Percentiles rank a stretch among this genome's conserved stretches.
Evolutionary conservation across 2,113 vertebrate genomes (phyloP).

Genomic region (Colaptes auratus): DNA sequence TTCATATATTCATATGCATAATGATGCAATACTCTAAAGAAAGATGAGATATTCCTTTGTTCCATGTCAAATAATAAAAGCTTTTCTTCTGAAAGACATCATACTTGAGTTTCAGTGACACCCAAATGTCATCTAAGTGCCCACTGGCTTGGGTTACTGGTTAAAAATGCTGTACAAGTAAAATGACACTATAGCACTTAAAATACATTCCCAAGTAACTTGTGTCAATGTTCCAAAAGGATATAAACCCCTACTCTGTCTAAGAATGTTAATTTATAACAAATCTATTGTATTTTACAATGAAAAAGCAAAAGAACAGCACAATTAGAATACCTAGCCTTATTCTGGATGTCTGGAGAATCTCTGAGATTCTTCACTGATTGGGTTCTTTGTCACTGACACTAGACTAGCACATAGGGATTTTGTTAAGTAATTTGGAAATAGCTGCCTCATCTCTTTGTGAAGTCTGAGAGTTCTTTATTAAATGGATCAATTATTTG

Average conservation of each 20-base stretch:
- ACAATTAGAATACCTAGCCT: not conserved
- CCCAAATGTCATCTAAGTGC: not conserved
- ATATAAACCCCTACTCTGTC: not conserved
- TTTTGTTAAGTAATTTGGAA: not conserved
- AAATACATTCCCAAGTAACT: not conserved
- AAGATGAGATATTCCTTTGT: not conserved
- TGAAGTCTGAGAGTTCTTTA: not conserved
- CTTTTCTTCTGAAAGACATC: not conserved
- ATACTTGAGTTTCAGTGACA: not conserved
- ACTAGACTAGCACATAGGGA: rapidly evolving
- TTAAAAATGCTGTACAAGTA: not conserved
- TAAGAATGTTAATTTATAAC: not conserved
- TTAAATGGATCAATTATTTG: not conserved
- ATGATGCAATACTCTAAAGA: not conserved
- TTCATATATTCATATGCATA: not conserved
- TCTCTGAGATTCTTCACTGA: not conserved
- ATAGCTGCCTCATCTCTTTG: not conserved
- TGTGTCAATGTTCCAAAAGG: not conserved
- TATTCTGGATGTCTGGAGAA: not conserved
- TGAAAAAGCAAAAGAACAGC: not conserved
- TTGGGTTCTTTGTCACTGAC: not conserved
- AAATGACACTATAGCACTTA: not conserved
- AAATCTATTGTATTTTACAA: not conserved
- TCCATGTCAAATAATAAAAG: not conserved
- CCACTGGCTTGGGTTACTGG: not conserved